A percentile compares a stretch with the other conserved stretches of the same genome.
phyloP scores from a whole-genome alignment of 2,888 invertebrate genomes.

The Aspidiotus rigidus region DNA sequence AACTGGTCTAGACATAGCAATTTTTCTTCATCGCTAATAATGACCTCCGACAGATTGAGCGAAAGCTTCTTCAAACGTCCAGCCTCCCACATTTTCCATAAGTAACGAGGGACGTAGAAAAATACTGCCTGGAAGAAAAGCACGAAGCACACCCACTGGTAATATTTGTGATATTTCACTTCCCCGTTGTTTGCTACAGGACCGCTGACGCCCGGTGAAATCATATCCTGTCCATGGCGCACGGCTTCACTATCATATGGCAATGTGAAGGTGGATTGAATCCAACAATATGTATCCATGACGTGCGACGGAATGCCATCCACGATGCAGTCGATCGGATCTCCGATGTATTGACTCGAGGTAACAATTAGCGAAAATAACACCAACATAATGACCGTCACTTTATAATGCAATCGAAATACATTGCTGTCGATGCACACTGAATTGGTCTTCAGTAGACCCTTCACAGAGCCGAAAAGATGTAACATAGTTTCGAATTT shows the following conservation, averaged over 20 bases:
- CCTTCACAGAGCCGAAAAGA: constrained; percentile 57
- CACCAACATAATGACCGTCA: constrained; percentile 61
- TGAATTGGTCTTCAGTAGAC: constrained; percentile 56
- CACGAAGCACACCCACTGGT: too few relatives aligned
- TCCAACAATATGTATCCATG: too few relatives aligned
- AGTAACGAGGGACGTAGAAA: too few relatives aligned
- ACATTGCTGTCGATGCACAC: constrained; percentile 64
- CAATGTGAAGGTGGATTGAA: too few relatives aligned
- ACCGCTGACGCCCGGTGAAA: too few relatives aligned
- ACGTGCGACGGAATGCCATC: too few relatives aligned
- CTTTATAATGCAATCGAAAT: constrained; percentile 65
- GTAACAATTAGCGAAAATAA: constrained; percentile 62
- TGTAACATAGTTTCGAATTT: constrained; percentile 50
- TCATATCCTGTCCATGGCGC: constrained; percentile 67
- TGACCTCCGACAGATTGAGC: constrained; percentile 64
- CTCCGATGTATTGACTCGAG: too few relatives aligned
- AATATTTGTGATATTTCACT: constrained; percentile 71
- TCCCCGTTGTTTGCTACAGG: neutral
- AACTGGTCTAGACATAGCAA: constrained; percentile 66
- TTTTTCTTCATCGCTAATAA: constrained; percentile 54
- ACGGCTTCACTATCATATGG: constrained; percentile 81
- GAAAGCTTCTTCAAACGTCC: constrained; percentile 66
- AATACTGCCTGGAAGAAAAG: too few relatives aligned
- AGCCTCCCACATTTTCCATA: constrained; percentile 85
- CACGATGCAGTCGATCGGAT: too few relatives aligned